Conservation (phyloP, 2,113 vertebrate genomes). For the Erinaceus europaeus region DNA sequence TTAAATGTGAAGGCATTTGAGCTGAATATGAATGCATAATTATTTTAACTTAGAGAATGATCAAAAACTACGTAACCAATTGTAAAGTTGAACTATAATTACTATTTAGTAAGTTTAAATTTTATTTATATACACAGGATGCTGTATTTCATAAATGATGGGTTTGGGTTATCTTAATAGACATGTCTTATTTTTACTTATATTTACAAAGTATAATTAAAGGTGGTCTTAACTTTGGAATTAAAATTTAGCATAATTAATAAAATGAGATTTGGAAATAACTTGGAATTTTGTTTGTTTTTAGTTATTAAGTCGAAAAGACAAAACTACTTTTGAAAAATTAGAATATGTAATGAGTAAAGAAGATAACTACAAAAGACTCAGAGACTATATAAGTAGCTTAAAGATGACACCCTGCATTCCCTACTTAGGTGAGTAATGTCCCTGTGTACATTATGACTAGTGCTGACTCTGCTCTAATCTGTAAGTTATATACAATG, state of each 20-base stretch:
- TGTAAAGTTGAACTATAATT: slow-evolving; percentile 32
- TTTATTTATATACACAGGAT: not conserved
- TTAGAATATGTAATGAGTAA: slow-evolving; percentile 98
- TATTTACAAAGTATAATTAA: slow-evolving; percentile 36
- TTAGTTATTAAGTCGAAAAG: slow-evolving; percentile 96
- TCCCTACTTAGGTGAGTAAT: slow-evolving; percentile 94
- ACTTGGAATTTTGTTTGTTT: slow-evolving; percentile 49
- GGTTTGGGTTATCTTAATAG: slow-evolving; percentile 2
- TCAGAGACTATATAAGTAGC: slow-evolving; percentile 96
- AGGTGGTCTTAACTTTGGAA: slow-evolving; percentile 38
- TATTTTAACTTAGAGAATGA: slow-evolving; percentile 32
- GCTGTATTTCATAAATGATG: slow-evolving; percentile 36
- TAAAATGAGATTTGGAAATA: slow-evolving; percentile 49
- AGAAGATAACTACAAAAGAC: slow-evolving; percentile 99
- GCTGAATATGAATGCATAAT: not conserved
- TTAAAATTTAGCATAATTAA: slow-evolving; percentile 5
- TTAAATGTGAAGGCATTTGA: slow-evolving; percentile 14
- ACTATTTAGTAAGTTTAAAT: not conserved
- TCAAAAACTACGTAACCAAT: not conserved
- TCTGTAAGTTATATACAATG: slow-evolving; percentile 13
- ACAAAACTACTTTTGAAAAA: slow-evolving; percentile 97
- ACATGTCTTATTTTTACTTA: slow-evolving; percentile 21
- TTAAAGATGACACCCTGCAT: slow-evolving; percentile 99
- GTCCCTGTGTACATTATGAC: not conserved
- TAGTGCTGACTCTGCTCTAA: slow-evolving; percentile 16